A percentile compares a stretch with the other conserved stretches of the same genome.
These are phyloP conservation scores for Dromiciops gliroides DNA, from an alignment of 2,113 vertebrate genomes.

Conservation along the genomic window DNA sequence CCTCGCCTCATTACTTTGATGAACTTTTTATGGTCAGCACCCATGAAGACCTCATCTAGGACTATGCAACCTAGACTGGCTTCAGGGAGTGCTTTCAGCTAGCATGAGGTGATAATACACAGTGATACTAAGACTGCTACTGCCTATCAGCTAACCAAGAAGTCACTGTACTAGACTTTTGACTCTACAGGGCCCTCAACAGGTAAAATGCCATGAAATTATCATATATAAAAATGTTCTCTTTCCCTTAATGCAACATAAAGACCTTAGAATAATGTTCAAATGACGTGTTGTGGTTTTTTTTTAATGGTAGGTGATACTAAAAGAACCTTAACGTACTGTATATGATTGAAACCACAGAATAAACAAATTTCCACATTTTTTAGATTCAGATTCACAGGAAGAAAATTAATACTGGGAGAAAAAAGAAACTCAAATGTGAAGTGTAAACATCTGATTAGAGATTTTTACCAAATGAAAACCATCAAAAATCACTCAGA, in stretches of 20 bases:
- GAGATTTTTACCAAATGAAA: not conserved
- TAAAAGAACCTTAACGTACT: slow-evolving; percentile 69
- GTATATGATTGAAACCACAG: slow-evolving; percentile 66
- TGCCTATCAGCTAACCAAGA: slow-evolving; percentile 76
- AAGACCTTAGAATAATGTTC: slow-evolving; percentile 3
- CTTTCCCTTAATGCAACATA: not conserved
- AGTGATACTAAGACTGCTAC: slow-evolving; percentile 78
- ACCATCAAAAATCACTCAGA: slow-evolving; percentile 23
- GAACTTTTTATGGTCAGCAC: slow-evolving; percentile 99
- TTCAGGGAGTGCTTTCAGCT: slow-evolving; percentile 85
- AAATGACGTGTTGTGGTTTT: slow-evolving; percentile 29
- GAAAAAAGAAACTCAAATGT: slow-evolving; percentile 27
- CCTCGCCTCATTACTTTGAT: slow-evolving; percentile 99
- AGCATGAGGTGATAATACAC: slow-evolving; percentile 80
- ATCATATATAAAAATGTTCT: slow-evolving; percentile 39
- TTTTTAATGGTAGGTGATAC: slow-evolving; percentile 64
- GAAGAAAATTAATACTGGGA: slow-evolving; percentile 54
- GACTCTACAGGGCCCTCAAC: slow-evolving; percentile 84
- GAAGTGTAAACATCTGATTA: slow-evolving; percentile 26
- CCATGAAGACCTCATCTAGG: slow-evolving; percentile 95
- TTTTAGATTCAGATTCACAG: slow-evolving; percentile 48
- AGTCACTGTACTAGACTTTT: slow-evolving; percentile 72
- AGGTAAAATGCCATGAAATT: slow-evolving; percentile 80
- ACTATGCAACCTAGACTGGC: slow-evolving; percentile 84
- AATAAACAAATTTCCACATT: slow-evolving; percentile 65